Percentiles rank a stretch among this genome's conserved stretches.
Conservation (phyloP, 1,140 invertebrate species). For the Drosophila watanabei region DNA sequence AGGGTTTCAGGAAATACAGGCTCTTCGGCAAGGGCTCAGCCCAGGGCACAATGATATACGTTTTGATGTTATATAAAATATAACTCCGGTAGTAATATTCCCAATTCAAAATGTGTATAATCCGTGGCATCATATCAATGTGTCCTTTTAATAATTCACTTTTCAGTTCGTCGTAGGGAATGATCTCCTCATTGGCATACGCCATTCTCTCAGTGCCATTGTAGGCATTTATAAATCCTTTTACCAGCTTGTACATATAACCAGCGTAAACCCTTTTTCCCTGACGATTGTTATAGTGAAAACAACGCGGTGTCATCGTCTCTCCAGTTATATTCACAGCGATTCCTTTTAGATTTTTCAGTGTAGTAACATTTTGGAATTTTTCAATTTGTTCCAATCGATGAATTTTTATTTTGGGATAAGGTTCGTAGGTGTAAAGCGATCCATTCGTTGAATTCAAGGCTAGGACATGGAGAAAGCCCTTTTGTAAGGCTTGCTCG, state of each 20-base stretch:
- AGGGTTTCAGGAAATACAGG: conserved; percentile 35
- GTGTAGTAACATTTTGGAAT: conserved; percentile 10
- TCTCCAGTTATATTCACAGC: conserved; percentile 12
- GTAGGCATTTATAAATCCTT: conserved; percentile 17
- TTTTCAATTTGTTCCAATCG: neutral
- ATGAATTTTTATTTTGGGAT: conserved; percentile 14
- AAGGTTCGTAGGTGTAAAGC: conserved; percentile 29
- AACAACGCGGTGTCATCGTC: conserved; percentile 37
- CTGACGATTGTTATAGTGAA: conserved; percentile 12
- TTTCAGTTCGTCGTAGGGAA: conserved; percentile 4
- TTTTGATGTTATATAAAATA: conserved; percentile 36
- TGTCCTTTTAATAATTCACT: neutral
- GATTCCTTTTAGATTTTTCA: conserved; percentile 15
- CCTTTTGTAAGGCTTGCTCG: neutral
- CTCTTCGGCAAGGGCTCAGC: conserved; percentile 33
- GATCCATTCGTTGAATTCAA: neutral
- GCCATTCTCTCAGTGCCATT: conserved; percentile 35
- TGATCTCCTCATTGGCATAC: neutral
- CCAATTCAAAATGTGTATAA: conserved; percentile 16
- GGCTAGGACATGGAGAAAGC: conserved; percentile 20
- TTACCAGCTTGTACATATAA: conserved; percentile 34
- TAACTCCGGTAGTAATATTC: conserved; percentile 26
- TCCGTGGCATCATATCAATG: conserved; percentile 29
- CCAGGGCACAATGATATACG: conserved; percentile 38
- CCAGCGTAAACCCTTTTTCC: conserved; percentile 21